A percentile compares a stretch with the other conserved stretches of the same genome.
Evolutionary conservation across 2,888 invertebrate genomes (phyloP).

Genomic region (Napeogenes sylphis): DNA sequence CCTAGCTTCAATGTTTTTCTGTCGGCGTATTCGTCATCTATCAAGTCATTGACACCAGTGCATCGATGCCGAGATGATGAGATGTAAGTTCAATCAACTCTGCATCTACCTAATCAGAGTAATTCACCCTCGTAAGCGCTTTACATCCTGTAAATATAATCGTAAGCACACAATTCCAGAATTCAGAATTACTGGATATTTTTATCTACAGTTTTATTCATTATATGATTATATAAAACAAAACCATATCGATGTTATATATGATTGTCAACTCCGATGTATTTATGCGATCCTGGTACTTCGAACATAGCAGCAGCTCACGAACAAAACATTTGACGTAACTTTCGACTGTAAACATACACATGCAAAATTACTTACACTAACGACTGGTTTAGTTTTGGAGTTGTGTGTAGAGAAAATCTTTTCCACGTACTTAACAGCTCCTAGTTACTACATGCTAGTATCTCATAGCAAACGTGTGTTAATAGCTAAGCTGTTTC

Average conservation of each 20-base stretch:
- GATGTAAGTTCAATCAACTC: slow-evolving; percentile 66
- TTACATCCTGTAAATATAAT: neutral
- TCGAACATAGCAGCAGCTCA: slow-evolving; percentile 66
- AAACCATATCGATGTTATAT: slow-evolving; percentile 6
- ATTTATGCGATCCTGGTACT: slow-evolving; percentile 57
- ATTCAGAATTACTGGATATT: too few relatives aligned
- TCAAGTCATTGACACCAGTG: slow-evolving; percentile 73
- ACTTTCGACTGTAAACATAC: slow-evolving; percentile 42
- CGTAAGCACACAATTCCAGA: neutral
- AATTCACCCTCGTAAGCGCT: slow-evolving; percentile 28
- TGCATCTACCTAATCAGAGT: slow-evolving; percentile 67
- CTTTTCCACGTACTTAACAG: slow-evolving; percentile 45
- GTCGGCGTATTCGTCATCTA: slow-evolving; percentile 60
- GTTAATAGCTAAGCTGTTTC: slow-evolving; percentile 75
- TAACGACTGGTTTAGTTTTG: slow-evolving; percentile 43
- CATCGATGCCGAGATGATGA: slow-evolving; percentile 69
- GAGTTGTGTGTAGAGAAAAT: slow-evolving; percentile 61
- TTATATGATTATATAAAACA: too few relatives aligned
- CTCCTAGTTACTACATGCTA: slow-evolving; percentile 44
- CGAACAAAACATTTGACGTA: slow-evolving; percentile 60
- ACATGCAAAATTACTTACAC: slow-evolving; percentile 43
- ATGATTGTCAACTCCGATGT: slow-evolving; percentile 32
- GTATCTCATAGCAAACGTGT: slow-evolving; percentile 74
- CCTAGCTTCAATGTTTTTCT: slow-evolving; percentile 20
- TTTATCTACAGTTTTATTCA: too few relatives aligned